phyloP scores from a whole-genome alignment of 2,888 invertebrate genomes.

The Leptura quadrifasciata region DNA sequence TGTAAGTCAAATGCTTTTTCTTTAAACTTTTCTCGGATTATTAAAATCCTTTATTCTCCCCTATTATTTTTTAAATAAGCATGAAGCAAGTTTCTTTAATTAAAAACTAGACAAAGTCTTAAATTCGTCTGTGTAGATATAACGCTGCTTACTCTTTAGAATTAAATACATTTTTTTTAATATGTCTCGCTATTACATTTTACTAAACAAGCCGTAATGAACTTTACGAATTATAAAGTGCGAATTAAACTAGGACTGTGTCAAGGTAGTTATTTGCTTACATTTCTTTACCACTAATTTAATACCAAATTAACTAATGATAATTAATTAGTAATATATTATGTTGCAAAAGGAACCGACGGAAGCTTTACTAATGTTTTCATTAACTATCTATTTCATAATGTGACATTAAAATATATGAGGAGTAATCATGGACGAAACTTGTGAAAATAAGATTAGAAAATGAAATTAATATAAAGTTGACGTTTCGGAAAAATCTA shows the following conservation, averaged over 20 bases:
- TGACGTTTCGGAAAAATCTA: too few relatives aligned
- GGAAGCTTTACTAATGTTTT: too few relatives aligned
- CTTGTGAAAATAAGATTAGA: too few relatives aligned
- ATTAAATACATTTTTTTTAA: neutral
- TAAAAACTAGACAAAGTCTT: neutral
- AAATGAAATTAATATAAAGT: too few relatives aligned
- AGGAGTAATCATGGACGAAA: too few relatives aligned
- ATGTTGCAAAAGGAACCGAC: too few relatives aligned
- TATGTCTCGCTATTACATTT: neutral
- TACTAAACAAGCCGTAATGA: neutral
- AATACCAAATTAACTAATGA: too few relatives aligned
- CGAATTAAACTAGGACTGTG: neutral
- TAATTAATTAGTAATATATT: too few relatives aligned
- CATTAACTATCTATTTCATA: too few relatives aligned
- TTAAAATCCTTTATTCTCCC: neutral
- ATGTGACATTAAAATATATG: too few relatives aligned
- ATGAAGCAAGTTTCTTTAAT: conserved; percentile 1
- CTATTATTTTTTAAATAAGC: neutral
- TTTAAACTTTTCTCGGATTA: neutral
- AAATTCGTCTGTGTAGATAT: neutral
- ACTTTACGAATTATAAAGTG: neutral
- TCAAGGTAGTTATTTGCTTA: too few relatives aligned
- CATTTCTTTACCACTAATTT: too few relatives aligned
- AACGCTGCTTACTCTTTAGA: neutral
- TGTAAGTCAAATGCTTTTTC: conserved; percentile 77